Evolutionary conservation across 2,113 vertebrate species (phyloP), one percentile per base, ranked within the genome.

Genomic region (Myiagra hebetior): DNA sequence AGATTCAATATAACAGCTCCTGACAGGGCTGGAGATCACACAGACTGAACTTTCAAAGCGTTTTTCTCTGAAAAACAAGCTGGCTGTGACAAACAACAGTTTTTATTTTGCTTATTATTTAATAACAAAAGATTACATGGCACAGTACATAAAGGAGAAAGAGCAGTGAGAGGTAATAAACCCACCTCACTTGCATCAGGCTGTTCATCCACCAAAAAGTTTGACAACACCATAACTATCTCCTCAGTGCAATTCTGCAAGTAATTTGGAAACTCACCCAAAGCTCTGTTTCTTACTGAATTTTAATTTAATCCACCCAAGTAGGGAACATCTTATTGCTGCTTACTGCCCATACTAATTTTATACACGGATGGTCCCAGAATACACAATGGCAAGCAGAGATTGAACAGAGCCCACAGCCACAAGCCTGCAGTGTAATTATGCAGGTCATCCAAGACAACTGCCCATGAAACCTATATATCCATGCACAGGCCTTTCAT

Each of bases 41-140:
- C 92, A 95, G 91, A 93, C 84, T 96, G 82, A 97, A 95, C 87
- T 97, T 96, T 92, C 95, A 96, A 97, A 97, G 92, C 17, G 55
- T 78, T 78, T 53, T 86, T 80, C 90, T 42, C 65, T 33, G 92
- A 44, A 83, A 94, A 96, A 76, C 85, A 86, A 93, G 89, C 90
- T 81, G 76, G 79, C 91, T 96, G 77, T 96, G 95, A 92, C 72
- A 95, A 97, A 97, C 95, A 96, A 91, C 90, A 74, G 91, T 50
- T 97, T 94, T 91, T 96, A 91, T 93, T 97, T 94, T 95, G 87
- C 76, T 96, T 96, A 95, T 97, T 95, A 91, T 95, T 97, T 95
- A 95, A 94, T 90, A 92, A 90, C 60, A 84, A 83, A 96, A 92
- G 92, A 96, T 87, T 92, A 95, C 57, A 91, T 33, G 22, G 78